These are phyloP conservation scores for Oscheius sp. DNA, from an alignment of 2,888 invertebrate genomes.

Conservation along the genomic window DNA sequence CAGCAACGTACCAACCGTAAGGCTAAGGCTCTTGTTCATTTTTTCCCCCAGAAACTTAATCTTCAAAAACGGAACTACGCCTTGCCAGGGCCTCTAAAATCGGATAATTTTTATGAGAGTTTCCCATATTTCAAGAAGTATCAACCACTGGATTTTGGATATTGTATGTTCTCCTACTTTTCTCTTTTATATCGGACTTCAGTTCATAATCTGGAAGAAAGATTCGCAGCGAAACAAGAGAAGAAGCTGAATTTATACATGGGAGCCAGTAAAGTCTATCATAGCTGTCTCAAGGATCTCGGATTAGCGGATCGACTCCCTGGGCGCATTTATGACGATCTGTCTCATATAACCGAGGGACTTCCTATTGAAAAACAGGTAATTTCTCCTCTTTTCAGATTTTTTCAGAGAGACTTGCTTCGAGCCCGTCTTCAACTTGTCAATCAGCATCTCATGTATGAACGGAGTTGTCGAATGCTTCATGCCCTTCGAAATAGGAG, in stretches of 20 bases:
- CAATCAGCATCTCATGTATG: constrained; percentile 58
- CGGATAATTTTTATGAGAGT: neutral
- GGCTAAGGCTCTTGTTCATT: neutral
- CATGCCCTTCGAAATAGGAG: constrained; percentile 49
- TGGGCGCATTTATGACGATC: constrained; percentile 52
- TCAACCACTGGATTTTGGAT: constrained; percentile 12
- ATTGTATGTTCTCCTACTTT: neutral
- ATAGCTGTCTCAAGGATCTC: constrained; percentile 38
- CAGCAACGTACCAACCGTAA: neutral
- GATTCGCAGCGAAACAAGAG: constrained; percentile 29
- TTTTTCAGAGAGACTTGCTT: constrained; percentile 44
- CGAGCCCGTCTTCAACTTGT: constrained; percentile 48
- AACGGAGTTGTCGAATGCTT: constrained; percentile 50
- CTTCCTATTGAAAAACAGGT: constrained; percentile 47
- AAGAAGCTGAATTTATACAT: constrained; percentile 36
- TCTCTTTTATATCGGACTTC: neutral
- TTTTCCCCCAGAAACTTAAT: neutral
- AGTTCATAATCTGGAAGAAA: constrained; percentile 25
- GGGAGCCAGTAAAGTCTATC: constrained; percentile 38
- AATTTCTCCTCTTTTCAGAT: neutral
- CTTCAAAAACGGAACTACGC: neutral
- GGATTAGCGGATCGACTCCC: constrained; percentile 51
- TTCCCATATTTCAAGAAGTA: constrained; percentile 26
- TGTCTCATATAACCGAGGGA: constrained; percentile 40
- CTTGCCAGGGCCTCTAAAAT: neutral